These are phyloP conservation scores for Hozukius guyotensis DNA, from an alignment of 2,797 vertebrate genomes.

Conservation along the genomic window DNA sequence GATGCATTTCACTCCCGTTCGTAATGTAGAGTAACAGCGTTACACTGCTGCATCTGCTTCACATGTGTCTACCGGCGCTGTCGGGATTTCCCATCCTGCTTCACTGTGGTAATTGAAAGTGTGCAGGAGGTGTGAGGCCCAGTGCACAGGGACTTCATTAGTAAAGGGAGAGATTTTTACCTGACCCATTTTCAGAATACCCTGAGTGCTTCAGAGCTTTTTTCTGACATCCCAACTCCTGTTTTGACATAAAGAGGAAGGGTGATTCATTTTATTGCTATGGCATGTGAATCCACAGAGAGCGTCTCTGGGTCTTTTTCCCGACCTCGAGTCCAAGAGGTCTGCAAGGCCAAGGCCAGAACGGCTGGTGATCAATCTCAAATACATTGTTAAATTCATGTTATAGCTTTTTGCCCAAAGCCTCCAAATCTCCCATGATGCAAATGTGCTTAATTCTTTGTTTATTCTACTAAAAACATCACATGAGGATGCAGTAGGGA, in stretches of 20 bases:
- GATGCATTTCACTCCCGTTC: slow-evolving; percentile 5
- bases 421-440: background rate
- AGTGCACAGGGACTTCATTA: slow-evolving; percentile 75
- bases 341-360: slow-evolving; percentile 13
- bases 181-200: slow-evolving; percentile 69
- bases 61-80: slow-evolving; percentile 32
- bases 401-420: background rate
- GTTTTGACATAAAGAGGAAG: slow-evolving; percentile 55
- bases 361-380: slow-evolving; percentile 27
- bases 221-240: slow-evolving; percentile 21
- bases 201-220: background rate
- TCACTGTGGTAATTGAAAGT: slow-evolving; percentile 71
- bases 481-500: background rate
- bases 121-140: slow-evolving; percentile 67
- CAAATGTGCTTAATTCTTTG: background rate
- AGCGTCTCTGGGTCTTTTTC: slow-evolving; percentile 17
- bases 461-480: background rate
- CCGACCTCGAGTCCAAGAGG: slow-evolving; percentile 9
- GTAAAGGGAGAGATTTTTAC: slow-evolving; percentile 63
- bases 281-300: slow-evolving; percentile 32
- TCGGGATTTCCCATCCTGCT: slow-evolving; percentile 58
- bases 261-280: slow-evolving; percentile 57
- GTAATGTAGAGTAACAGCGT: slow-evolving; percentile 7
- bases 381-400: background rate
- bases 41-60: slow-evolving; percentile 38